A percentile compares a stretch with the other conserved stretches of the same genome.
phyloP scores from a whole-genome alignment of 30 jellyfish, hydroid and myxozoan genomes.

The Hydra vulgaris region DNA sequence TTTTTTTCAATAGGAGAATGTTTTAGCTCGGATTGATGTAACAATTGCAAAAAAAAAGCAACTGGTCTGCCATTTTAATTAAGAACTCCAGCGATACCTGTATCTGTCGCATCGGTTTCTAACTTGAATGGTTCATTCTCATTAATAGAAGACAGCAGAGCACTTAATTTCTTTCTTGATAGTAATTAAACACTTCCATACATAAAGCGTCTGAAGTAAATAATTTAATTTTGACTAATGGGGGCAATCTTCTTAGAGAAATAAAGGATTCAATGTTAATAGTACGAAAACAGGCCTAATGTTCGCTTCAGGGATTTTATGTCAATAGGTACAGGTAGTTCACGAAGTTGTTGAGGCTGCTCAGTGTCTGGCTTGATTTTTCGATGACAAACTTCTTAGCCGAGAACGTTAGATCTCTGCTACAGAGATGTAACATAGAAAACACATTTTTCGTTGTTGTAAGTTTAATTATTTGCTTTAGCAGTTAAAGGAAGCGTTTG shows the following conservation, averaged over 20 bases:
- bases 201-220: neutral
- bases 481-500: no score
- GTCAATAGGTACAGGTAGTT: constrained; percentile 45
- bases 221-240: neutral
- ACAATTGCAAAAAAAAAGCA: constrained; percentile 21
- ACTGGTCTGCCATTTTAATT: constrained; percentile 26
- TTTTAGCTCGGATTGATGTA: constrained; percentile 34
- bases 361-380: no score
- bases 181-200: neutral
- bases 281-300: constrained; percentile 27
- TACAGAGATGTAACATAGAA: no score
- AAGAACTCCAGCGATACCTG: constrained; percentile 34
- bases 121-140: constrained; percentile 22
- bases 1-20: constrained; percentile 35
- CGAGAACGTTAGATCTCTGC: no score
- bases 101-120: constrained; percentile 59
- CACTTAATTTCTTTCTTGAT: neutral
- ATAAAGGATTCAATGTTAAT: constrained; percentile 38
- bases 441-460: no score
- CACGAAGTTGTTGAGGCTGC: no score
- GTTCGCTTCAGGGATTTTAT: constrained; percentile 26
- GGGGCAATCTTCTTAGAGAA: constrained; percentile 24
- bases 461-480: no score
- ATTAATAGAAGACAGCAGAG: neutral
- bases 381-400: no score